These are phyloP conservation scores for Malurus cyaneus DNA, from an alignment of 2,113 vertebrate genomes.

Conservation along the genomic window DNA sequence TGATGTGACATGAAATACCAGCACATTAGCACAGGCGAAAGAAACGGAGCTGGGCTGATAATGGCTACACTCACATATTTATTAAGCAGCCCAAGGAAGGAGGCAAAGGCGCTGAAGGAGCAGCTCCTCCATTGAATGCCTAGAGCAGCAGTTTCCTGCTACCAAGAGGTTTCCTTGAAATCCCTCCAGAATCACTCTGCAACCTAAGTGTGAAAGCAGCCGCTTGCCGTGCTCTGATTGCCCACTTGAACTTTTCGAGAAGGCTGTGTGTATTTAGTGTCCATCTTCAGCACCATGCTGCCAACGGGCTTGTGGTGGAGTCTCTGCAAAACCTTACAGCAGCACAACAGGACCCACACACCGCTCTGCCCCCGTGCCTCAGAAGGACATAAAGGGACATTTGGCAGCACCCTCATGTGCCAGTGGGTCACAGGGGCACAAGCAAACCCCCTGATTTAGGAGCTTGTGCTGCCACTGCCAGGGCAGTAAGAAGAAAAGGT, in stretches of 20 bases:
- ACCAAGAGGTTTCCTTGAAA: conserved; percentile 16
- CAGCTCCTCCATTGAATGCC: neutral
- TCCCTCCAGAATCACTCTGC: neutral
- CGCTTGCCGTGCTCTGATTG: conserved; percentile 13
- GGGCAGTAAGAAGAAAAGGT: neutral
- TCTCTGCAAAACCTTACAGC: neutral
- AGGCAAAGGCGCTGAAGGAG: neutral
- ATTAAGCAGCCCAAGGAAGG: neutral
- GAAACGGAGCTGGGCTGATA: neutral
- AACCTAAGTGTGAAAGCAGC: neutral
- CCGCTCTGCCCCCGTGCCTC: fast-evolving
- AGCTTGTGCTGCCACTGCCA: neutral
- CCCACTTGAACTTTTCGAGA: conserved; percentile 47
- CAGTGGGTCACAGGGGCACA: neutral
- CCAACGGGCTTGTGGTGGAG: neutral
- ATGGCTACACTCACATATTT: neutral
- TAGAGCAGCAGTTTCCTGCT: conserved; percentile 19
- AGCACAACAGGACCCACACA: fast-evolving
- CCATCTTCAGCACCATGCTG: neutral
- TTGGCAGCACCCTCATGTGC: neutral
- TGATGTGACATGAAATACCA: neutral
- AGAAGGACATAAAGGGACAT: neutral
- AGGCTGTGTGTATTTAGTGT: neutral
- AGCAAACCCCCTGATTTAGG: neutral
- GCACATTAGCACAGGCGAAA: neutral